Percentiles rank a stretch among this genome's conserved stretches.
These are phyloP conservation scores for Drosophila meridiana DNA, from an alignment of 2,888 invertebrate genomes.

Conservation along the genomic window DNA sequence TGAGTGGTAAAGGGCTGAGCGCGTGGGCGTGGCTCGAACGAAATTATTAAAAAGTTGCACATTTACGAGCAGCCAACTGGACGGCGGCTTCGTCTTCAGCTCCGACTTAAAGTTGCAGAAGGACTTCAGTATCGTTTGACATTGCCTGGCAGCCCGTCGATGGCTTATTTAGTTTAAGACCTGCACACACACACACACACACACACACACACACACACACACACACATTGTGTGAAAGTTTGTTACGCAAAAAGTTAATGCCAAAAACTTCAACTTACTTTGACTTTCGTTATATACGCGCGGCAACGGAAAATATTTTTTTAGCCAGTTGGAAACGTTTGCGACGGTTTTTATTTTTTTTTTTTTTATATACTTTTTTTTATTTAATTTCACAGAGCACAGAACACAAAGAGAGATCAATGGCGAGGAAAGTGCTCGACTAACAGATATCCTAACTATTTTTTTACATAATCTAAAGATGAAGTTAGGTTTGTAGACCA, in stretches of 20 bases:
- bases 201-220: conserved; percentile 14
- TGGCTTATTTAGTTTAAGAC: conserved; percentile 55
- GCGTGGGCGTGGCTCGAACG: conserved; percentile 14
- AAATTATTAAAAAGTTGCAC: conserved; percentile 55
- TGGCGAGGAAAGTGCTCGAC: not conserved
- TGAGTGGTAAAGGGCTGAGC: conserved; percentile 1
- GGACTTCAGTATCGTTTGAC: conserved; percentile 38
- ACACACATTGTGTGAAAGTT: conserved; percentile 38
- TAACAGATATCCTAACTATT: not conserved
- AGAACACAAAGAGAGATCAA: not conserved
- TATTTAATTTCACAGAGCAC: conserved; percentile 6
- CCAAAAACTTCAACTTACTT: conserved; percentile 47
- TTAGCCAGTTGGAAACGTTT: conserved; percentile 31
- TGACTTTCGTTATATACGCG: conserved; percentile 46
- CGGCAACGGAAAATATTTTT: conserved; percentile 43
- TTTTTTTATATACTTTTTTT: not conserved
- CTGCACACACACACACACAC: conserved; percentile 16
- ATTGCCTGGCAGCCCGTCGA: conserved; percentile 43
- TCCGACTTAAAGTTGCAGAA: conserved; percentile 26
- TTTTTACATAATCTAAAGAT: no score
- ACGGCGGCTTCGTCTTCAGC: conserved; percentile 15
- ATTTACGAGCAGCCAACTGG: conserved; percentile 45
- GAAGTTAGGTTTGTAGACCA: not conserved
- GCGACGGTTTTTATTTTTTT: conserved; percentile 9
- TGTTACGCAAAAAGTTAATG: conserved; percentile 44